Percentiles rank a stretch among this genome's conserved stretches.
phyloP scores from a whole-genome alignment of 2,113 vertebrate species.

The Acanthisitta chloris region DNA sequence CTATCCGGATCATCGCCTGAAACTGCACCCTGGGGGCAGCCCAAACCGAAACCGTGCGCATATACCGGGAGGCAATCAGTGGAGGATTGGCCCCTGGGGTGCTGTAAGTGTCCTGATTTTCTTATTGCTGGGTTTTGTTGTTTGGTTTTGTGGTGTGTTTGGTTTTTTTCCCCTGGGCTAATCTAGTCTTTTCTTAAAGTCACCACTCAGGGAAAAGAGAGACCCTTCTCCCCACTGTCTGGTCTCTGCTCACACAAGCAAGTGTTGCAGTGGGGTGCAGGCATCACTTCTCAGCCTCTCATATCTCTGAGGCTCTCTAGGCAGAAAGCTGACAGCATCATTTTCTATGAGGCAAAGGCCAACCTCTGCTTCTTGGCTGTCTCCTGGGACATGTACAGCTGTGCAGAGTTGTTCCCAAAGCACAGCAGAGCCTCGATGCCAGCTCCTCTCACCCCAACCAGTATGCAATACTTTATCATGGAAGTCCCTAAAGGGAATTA shows the following conservation, averaged over 20 bases:
- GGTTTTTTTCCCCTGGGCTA: background rate
- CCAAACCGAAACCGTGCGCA: constrained; percentile 68
- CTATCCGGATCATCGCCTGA: constrained; percentile 72
- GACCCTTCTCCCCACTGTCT: background rate
- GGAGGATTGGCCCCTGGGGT: constrained; percentile 97
- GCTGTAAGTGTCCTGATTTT: constrained; percentile 81
- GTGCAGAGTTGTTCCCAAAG: background rate
- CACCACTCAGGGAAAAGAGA: background rate
- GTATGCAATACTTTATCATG: background rate
- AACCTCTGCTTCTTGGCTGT: background rate
- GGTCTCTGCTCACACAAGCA: background rate
- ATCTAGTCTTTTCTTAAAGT: background rate
- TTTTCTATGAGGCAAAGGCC: background rate
- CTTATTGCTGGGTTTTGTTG: background rate
- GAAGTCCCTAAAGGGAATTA: background rate
- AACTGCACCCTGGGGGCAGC: constrained; percentile 64
- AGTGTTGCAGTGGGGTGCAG: background rate
- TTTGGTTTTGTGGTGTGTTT: too few relatives aligned
- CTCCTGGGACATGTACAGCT: background rate
- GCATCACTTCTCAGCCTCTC: background rate
- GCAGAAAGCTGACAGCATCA: background rate
- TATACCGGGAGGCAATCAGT: constrained; percentile 81
- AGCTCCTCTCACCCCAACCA: background rate
- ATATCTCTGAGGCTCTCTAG: background rate
- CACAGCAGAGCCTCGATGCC: background rate